These are phyloP conservation scores for Macrotrachela quadricornifera DNA, from an alignment of 1,140 invertebrate genomes.

Conservation along the genomic window DNA sequence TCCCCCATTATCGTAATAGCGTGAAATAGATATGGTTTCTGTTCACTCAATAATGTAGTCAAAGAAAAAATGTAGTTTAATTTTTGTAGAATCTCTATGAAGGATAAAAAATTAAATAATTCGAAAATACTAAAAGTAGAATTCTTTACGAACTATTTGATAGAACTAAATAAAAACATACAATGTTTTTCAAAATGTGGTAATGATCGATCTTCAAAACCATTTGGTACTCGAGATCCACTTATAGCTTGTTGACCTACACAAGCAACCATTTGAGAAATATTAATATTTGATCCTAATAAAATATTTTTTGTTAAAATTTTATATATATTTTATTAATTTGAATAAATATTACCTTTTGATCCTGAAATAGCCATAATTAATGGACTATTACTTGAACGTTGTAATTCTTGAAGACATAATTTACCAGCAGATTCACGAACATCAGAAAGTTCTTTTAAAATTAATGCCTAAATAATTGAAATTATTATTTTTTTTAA, in stretches of 20 bases:
- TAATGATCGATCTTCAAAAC: slow-evolving; percentile 49
- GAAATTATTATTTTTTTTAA: slow-evolving; percentile 86
- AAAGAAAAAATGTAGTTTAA: too few relatives aligned
- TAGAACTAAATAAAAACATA: slow-evolving; percentile 35
- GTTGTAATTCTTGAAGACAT: slow-evolving; percentile 48
- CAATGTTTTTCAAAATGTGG: slow-evolving; percentile 72
- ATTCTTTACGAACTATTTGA: too few relatives aligned
- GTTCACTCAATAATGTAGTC: too few relatives aligned
- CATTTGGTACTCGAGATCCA: slow-evolving; percentile 53
- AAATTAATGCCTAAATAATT: slow-evolving; percentile 63
- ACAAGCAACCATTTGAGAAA: slow-evolving; percentile 98
- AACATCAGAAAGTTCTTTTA: slow-evolving; percentile 82
- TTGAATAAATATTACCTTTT: slow-evolving; percentile 44
- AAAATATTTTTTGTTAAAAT: slow-evolving; percentile 3
- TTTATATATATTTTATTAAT: neutral
- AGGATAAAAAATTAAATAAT: too few relatives aligned
- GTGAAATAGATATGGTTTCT: too few relatives aligned
- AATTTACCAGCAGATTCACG: slow-evolving; percentile 83
- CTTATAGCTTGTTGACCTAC: slow-evolving; percentile 96
- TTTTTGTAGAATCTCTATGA: too few relatives aligned
- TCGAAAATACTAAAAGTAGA: slow-evolving; percentile 15
- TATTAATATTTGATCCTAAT: slow-evolving; percentile 85
- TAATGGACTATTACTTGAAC: slow-evolving; percentile 67
- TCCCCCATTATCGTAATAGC: too few relatives aligned
- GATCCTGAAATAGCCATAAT: slow-evolving; percentile 89